Evolutionary conservation across 2,113 vertebrate genomes (phyloP).

Genomic region (Pica pica): DNA sequence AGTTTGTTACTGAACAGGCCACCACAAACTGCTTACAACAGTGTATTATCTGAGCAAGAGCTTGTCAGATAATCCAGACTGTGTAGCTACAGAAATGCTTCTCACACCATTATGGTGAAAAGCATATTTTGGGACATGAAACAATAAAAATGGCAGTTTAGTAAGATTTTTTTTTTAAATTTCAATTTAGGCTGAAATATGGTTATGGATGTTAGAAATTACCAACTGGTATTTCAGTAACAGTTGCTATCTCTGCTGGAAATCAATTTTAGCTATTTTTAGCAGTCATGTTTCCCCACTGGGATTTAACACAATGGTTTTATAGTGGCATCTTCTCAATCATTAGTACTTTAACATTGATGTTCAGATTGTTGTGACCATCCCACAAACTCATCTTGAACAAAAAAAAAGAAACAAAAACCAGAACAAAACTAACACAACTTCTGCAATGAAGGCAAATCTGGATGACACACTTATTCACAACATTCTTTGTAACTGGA

Average conservation of each 20-base stretch:
- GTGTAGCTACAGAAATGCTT: neutral
- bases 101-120: neutral
- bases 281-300: neutral
- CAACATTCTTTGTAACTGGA: neutral
- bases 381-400: constrained; percentile 5
- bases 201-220: neutral
- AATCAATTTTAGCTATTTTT: neutral
- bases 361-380: constrained; percentile 36
- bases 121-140: neutral
- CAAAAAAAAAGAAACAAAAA: neutral
- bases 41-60: neutral
- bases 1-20: constrained; percentile 41
- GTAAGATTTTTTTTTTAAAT: neutral
- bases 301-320: neutral
- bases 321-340: neutral
- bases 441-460: neutral
- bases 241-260: neutral
- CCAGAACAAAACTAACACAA: neutral
- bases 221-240: neutral
- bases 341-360: neutral
- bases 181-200: neutral
- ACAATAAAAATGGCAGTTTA: neutral
- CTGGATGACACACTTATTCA: constrained; percentile 21
- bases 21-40: constrained; percentile 23
- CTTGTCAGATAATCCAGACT: neutral